Base-by-base conservation (phyloP, 2,113 vertebrate species). In the Neolamprologus fasciatus region DNA sequence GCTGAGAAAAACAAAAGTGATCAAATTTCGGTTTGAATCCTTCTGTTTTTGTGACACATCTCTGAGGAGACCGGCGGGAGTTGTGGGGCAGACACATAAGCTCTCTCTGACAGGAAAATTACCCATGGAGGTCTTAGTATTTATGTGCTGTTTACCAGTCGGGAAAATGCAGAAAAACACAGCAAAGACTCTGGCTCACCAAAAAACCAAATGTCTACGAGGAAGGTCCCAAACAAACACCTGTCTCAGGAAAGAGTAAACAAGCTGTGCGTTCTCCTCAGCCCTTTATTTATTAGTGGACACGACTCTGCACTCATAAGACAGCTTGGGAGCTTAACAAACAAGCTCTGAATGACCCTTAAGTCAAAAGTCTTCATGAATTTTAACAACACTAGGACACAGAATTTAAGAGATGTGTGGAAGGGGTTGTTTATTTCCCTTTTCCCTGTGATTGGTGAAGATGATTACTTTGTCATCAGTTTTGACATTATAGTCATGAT, bases 81-180 rank as follows among this genome's bases (percentile, higher is more conserved):
- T 50, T 88, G 73, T 19, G 55, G 26, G 86, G 66, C 79, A 89
- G 87, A 92, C 90, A 88, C 85, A 81, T 89, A 87, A 89, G 90
- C 83, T 88, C 45, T 33, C 85, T 90, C 50, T 93, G 93, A 94
- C 92, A 90, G 85, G 91, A 91, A 91, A 92, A 94, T 80, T 89
- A 85, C 85, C 73, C 82, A 79, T 11, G 33, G 71, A 92, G 68
- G 86, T 68, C 86, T 81, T 33, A 91, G 86, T 91, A 84, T 94
- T 93, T 89, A 91, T 84, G 73, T 5, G 19, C 86, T 68, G 57
- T 86, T 7, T 81, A 92, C 82, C 81, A 80, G 82, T 14, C 16
- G 55, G 84, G 58, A 8, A 68, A 82, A 82, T 63, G 80, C 58
- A 63, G 51, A 61, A 80, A 51, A 7, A 16, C 55, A 54, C 66